Evolutionary conservation across 2,113 vertebrate genomes (phyloP), one percentile per base, ranked within the genome.

Genomic region (Paradoxurus hermaphroditus): DNA sequence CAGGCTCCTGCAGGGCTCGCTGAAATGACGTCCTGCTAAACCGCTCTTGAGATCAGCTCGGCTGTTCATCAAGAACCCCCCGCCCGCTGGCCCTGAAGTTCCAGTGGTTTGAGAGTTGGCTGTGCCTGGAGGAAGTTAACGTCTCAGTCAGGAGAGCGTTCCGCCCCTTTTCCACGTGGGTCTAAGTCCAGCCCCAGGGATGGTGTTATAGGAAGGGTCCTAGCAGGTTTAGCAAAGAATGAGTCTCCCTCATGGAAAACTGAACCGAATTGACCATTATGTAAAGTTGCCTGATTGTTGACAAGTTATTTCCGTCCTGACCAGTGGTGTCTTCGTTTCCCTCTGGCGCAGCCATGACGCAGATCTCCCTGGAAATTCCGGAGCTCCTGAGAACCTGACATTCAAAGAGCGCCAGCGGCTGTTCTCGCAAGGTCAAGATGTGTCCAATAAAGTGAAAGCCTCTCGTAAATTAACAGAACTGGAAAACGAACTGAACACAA

Each of bases 391-490:
- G 98, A 99, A 98, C 94, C 78, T 99, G 98, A 99, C 99, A 0
- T 99, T 99, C 98, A 99, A 98, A 98, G 99, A 99, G 97, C 99
- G 99, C 94, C 99, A 99, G 73, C 99, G 99, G 90, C 99, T 99
- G 91, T 99, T 99, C 98, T 99, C 99, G 86, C 99, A 99, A 98
- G 99, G 99, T 95, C 99, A 99, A 92, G 99, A 99, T 97, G 99
- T 99, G 94, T 99, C 99, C 94, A 99, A 99, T 98, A 99, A 99
- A 99, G 99, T 99, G 77, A 99, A 99, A 96, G 99, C 99, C 79
- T 99, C 99, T 21, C 99, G 99, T 73, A 99, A 99, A 98, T 98
- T 99, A 87, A 99, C 99, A 98, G 99, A 99, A 98, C 99, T 99
- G 99, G 99, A 99, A 98, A 99, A 99, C 86, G 99, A 99, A 97